Evolutionary conservation across 2,113 vertebrate species (phyloP), one percentile per base, ranked within the genome.

Genomic region (Ammodytes dubius): DNA sequence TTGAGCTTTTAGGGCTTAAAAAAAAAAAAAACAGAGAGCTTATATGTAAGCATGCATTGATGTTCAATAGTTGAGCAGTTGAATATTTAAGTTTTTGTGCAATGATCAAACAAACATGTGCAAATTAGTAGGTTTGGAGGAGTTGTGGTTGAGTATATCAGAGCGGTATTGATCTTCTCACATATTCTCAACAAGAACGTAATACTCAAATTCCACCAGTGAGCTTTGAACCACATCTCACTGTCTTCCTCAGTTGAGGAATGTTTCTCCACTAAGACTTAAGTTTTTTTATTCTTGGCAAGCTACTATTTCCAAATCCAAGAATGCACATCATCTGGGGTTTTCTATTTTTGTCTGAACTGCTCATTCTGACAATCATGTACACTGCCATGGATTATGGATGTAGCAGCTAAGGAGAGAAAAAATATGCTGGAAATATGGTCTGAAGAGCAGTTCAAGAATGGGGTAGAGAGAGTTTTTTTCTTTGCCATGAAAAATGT

Each of bases 401-500:
- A 6, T 42, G 10, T 76, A 66, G 81, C 68, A 76, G 59, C 35
- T 54, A 39, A 65, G 46, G 53, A 66, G 49, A n/a, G 14, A 27
- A 27, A 27, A 27, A 64, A 74, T 75, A 45, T 76, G 58, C 42
- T 61, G 39, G 42, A 80, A 85, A 60, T 64, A 47, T 73, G 70
- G 46, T 67, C 63, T 49, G 50, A 71, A 39, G 49, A 83, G 59
- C 72, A 80, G 61, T 78, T 77, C 53, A 84, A 76, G 13, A 80
- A 71, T 81, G 37, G 27, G 50, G 60, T 68, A 72, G 59, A 7
- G 17, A 50, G 80, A 63, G 40, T 84, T 81, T 70, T 85, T 71
- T 54, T 27, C 43, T 27, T 45, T 46, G 64, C 74, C 70, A 73
- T 78, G 72, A 90, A 85, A 89, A 88, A 83, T 77, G 64, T 82